phyloP scores from a whole-genome alignment of 2,797 vertebrate species.

The Centropyge bicolor region DNA sequence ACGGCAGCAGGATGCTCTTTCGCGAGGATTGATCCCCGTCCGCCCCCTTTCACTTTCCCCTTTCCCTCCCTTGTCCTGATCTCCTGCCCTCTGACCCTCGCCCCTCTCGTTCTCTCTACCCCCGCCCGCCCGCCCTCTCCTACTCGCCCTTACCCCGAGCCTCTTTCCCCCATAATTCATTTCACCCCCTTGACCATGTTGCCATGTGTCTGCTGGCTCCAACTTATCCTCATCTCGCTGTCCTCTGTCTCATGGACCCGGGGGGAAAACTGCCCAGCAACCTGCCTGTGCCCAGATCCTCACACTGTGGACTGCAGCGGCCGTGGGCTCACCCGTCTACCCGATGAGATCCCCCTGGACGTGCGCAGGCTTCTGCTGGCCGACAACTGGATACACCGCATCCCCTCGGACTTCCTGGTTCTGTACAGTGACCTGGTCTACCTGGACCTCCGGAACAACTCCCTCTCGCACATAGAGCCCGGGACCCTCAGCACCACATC shows the following conservation, averaged over 20 bases:
- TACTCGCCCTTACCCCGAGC: conserved; percentile 72
- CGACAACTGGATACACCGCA: conserved; percentile 93
- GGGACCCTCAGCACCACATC: conserved; percentile 95
- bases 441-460: conserved; percentile 97
- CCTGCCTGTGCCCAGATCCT: conserved; percentile 93
- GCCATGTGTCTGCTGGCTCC: conserved; percentile 90
- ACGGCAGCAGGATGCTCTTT: conserved; percentile 77
- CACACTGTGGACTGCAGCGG: conserved; percentile 98
- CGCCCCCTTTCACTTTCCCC: conserved; percentile 71
- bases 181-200: conserved; percentile 89
- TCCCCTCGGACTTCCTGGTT: conserved; percentile 95
- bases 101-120: conserved; percentile 60
- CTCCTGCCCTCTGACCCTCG: conserved; percentile 79
- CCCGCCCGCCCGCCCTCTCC: conserved; percentile 70
- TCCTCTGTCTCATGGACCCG: conserved; percentile 83
- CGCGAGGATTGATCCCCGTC: conserved; percentile 79
- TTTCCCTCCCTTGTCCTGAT: conserved; percentile 79
- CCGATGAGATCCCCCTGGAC: conserved; percentile 93
- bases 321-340: conserved; percentile 92
- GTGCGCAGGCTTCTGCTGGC: conserved; percentile 94
- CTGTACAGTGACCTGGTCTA: conserved; percentile 97
- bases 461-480: conserved; percentile 91
- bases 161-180: conserved; percentile 67
- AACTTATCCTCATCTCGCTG: conserved; percentile 87
- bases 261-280: conserved; percentile 90